phyloP scores from a whole-genome alignment of 35 echinoderm and acorn worm genomes.

The Chiridota heheva region DNA sequence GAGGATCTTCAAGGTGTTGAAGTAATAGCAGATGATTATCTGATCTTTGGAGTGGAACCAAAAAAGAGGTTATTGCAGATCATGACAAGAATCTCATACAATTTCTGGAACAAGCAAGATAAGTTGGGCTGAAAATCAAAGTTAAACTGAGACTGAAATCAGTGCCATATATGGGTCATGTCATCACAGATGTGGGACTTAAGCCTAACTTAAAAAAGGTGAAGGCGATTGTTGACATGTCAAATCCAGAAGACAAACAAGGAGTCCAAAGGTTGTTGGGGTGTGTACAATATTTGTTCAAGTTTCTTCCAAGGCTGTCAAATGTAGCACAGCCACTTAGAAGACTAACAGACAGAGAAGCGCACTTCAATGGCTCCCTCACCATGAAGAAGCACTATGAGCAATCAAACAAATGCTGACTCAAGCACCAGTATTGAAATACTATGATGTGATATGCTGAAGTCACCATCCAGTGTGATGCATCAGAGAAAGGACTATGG shows the following conservation, averaged over 20 bases:
- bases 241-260: constrained; percentile 22
- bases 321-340: constrained; percentile 3
- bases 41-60: constrained; percentile 46
- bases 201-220: constrained; percentile 46
- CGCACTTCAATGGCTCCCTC: background rate
- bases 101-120: constrained; percentile 13
- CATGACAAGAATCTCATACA: constrained; percentile 41
- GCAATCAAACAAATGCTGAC: constrained; percentile 6
- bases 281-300: background rate
- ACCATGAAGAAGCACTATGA: background rate
- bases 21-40: constrained; percentile 43
- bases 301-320: constrained; percentile 1
- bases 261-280: background rate
- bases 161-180: constrained; percentile 71
- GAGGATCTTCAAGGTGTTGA: constrained; percentile 33
- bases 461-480: constrained; percentile 60
- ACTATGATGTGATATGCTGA: constrained; percentile 63
- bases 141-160: constrained; percentile 36
- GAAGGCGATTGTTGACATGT: constrained; percentile 50
- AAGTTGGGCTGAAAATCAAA: constrained; percentile 58
- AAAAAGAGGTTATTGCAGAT: constrained; percentile 18
- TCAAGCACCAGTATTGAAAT: constrained; percentile 40
- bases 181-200: constrained; percentile 32
- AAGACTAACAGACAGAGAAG: background rate
- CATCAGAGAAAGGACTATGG: constrained; percentile 45